Evolutionary conservation across 2,797 vertebrate species (phyloP).

Genomic region (Gallinago stenura): DNA sequence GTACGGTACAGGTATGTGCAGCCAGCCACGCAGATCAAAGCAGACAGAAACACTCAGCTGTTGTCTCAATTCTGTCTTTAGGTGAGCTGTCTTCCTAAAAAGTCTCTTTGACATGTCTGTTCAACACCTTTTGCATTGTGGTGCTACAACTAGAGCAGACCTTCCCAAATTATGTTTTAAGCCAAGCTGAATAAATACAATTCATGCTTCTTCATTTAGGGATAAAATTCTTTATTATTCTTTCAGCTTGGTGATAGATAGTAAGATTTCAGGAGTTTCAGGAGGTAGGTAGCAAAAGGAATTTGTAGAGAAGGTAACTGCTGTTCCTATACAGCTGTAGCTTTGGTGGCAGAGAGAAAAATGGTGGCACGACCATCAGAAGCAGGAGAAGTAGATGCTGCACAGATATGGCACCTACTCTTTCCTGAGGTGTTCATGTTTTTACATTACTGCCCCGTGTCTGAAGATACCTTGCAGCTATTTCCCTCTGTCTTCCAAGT

Average conservation of each 20-base stretch:
- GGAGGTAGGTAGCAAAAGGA: not conserved
- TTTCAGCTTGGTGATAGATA: not conserved
- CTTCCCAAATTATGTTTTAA: not conserved
- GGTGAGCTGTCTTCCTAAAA: not conserved
- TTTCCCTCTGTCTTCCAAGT: not conserved
- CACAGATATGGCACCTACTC: not conserved
- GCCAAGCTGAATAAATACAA: not conserved
- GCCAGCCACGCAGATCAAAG: not conserved
- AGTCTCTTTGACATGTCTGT: not conserved
- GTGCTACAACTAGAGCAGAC: not conserved
- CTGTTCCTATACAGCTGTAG: not conserved
- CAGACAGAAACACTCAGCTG: not conserved
- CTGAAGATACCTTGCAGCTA: not conserved
- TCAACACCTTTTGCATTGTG: not conserved
- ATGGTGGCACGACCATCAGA: not conserved
- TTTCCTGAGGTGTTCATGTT: not conserved
- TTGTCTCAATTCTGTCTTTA: fast-evolving
- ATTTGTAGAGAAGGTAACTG: not conserved
- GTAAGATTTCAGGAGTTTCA: not conserved
- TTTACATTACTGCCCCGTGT: not conserved
- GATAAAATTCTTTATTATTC: not conserved
- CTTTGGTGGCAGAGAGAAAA: not conserved
- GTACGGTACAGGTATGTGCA: fast-evolving
- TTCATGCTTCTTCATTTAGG: not conserved
- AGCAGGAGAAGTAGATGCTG: not conserved